Percentiles rank a stretch among this genome's conserved stretches.
Conservation (phyloP, 1,140 invertebrate genomes). For the Cylas formicarius region DNA sequence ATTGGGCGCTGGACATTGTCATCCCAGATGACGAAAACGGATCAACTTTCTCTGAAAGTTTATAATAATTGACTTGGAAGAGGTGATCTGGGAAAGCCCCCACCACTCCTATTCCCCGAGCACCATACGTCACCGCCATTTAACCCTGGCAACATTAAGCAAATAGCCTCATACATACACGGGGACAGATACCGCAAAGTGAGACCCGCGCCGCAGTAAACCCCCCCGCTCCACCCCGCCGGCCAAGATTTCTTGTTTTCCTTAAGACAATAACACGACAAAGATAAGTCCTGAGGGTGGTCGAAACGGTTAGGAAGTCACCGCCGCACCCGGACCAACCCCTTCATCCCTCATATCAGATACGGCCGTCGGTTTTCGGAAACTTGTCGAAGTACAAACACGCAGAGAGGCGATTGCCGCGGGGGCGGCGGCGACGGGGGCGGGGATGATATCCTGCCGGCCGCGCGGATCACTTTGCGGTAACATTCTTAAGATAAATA, state of each 20-base stretch:
- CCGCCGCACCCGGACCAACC: conserved; percentile 33
- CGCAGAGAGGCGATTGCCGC: conserved; percentile 36
- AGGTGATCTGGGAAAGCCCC: too few species aligned
- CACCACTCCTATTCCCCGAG: too few species aligned
- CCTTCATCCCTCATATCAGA: conserved; percentile 38
- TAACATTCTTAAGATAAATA: conserved; percentile 42
- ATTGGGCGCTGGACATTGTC: too few species aligned
- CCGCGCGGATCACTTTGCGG: conserved; percentile 39
- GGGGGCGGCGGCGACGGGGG: conserved; percentile 18
- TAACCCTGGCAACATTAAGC: too few species aligned
- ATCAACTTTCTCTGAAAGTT: too few species aligned
- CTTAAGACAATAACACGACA: conserved; percentile 25
- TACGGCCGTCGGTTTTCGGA: conserved; percentile 26
- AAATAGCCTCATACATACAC: too few species aligned
- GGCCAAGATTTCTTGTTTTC: conserved; percentile 24
- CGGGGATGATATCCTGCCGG: conserved; percentile 30
- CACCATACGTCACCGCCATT: too few species aligned
- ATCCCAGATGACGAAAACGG: too few species aligned
- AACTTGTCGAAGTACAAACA: conserved; percentile 40
- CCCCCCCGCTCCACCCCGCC: too few species aligned
- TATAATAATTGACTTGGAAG: too few species aligned
- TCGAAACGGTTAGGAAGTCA: conserved; percentile 21
- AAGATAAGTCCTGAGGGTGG: conserved; percentile 22
- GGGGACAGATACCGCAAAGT: too few species aligned
- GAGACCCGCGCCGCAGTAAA: too few species aligned